These are phyloP conservation scores for Caradrina kadenii DNA, from an alignment of 2,888 invertebrate species.

Conservation along the genomic window DNA sequence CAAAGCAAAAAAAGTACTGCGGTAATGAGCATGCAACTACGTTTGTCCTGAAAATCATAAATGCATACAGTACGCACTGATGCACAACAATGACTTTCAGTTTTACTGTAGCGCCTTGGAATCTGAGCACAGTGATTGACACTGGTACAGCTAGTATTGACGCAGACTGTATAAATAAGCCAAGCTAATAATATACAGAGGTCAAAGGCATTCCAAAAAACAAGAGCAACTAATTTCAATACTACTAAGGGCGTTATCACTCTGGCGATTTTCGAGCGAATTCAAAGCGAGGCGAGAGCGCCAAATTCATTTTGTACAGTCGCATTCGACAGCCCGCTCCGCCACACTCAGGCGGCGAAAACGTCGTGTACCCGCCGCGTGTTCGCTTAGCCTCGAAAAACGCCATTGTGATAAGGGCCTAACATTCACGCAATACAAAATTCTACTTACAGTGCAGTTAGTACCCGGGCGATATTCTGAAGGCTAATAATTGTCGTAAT, in stretches of 20 bases:
- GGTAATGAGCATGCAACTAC: slow-evolving; percentile 57
- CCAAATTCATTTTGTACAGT: too few species aligned
- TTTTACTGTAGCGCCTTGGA: slow-evolving; percentile 85
- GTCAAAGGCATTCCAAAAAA: slow-evolving; percentile 47
- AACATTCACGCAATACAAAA: slow-evolving; percentile 19
- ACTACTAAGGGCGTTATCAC: too few species aligned
- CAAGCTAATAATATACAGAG: slow-evolving; percentile 45
- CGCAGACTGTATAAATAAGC: slow-evolving; percentile 66
- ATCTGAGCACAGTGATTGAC: slow-evolving; percentile 81
- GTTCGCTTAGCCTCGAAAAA: too few species aligned
- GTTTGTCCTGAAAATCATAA: slow-evolving; percentile 79
- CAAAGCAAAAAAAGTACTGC: slow-evolving; percentile 38
- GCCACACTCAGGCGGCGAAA: too few species aligned
- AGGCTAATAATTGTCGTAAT: too few species aligned
- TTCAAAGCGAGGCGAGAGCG: too few species aligned
- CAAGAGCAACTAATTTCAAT: slow-evolving; percentile 9
- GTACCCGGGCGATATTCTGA: too few species aligned
- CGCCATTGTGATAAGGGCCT: too few species aligned
- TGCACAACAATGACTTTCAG: slow-evolving; percentile 76
- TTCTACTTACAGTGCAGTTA: slow-evolving; percentile 9
- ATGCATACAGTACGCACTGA: slow-evolving; percentile 68
- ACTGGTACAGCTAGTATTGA: slow-evolving; percentile 85
- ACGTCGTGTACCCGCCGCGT: too few species aligned
- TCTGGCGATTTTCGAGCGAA: too few species aligned
- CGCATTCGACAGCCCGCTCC: too few species aligned